Percentiles rank a stretch among this genome's conserved stretches.
Conservation (phyloP, 2,888 invertebrate genomes). For the Dexiosoma caninum region DNA sequence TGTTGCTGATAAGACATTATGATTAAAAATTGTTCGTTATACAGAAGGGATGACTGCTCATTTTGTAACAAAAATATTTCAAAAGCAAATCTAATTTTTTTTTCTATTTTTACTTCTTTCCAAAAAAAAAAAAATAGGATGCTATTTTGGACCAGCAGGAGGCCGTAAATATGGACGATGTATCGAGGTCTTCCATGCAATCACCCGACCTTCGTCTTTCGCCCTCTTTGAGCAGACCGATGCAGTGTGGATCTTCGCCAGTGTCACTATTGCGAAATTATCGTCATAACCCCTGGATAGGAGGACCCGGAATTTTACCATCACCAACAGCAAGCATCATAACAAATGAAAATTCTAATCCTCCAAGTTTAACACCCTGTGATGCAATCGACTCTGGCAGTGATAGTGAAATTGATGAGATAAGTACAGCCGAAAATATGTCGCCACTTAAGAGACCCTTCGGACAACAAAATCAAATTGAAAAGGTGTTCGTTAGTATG, state of each 20-base stretch:
- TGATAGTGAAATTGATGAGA: conserved; percentile 75
- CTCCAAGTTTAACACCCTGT: conserved; percentile 68
- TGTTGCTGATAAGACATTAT: no score
- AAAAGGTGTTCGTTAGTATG: no score
- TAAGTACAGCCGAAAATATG: conserved; percentile 64
- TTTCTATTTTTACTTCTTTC: conserved; percentile 30
- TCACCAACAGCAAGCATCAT: conserved; percentile 64
- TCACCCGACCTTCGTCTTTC: conserved; percentile 49
- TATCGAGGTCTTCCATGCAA: conserved; percentile 44
- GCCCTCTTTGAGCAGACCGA: conserved; percentile 58
- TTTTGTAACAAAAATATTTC: not conserved
- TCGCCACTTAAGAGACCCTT: conserved; percentile 57
- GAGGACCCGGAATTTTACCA: conserved; percentile 71
- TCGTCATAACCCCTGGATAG: conserved; percentile 75
- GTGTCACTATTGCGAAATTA: conserved; percentile 70
- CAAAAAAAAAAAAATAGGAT: conserved; percentile 49
- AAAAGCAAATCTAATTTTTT: conserved; percentile 14
- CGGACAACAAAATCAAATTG: conserved; percentile 36
- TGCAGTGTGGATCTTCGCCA: conserved; percentile 67
- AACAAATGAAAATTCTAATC: conserved; percentile 70
- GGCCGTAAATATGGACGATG: conserved; percentile 67
- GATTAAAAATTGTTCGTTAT: conserved; percentile 8
- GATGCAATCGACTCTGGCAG: conserved; percentile 71
- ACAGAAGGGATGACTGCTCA: not conserved
- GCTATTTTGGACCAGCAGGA: conserved; percentile 53